These are phyloP conservation scores for Myotis lucifugus DNA, from an alignment of 2,113 vertebrate genomes.

Conservation along the genomic window DNA sequence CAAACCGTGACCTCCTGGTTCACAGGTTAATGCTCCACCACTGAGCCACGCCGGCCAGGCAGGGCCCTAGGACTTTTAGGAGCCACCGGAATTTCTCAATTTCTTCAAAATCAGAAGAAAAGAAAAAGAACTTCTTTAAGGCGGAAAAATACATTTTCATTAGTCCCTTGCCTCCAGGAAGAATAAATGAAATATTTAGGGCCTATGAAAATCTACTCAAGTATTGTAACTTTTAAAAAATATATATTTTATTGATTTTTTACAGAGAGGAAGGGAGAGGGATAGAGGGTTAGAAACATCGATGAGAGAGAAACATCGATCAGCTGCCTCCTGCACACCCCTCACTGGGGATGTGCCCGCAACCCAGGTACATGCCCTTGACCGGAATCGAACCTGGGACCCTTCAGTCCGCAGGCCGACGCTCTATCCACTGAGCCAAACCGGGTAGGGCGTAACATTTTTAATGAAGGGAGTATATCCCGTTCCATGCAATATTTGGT, in stretches of 20 bases:
- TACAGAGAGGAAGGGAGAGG: no score
- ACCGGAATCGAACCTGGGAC: no score
- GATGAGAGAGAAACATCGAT: no score
- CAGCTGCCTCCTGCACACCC: no score
- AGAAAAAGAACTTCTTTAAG: neutral
- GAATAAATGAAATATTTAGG: neutral
- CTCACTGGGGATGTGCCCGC: no score
- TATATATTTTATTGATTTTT: no score
- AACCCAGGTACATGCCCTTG: no score
- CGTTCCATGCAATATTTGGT: neutral
- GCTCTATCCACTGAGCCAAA: no score
- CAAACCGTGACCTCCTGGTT: no score
- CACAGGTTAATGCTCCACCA: no score
- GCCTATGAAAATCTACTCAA: neutral
- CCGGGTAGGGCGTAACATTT: neutral
- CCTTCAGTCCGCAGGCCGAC: no score
- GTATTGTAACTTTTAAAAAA: neutral
- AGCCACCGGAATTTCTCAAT: neutral
- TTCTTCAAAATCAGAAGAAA: neutral
- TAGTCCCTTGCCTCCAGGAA: neutral
- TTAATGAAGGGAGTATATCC: neutral
- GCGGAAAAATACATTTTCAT: neutral
- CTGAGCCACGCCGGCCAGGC: neutral
- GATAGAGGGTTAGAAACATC: no score
- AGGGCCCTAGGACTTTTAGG: neutral